phyloP scores from a whole-genome alignment of 2,888 invertebrate genomes.

The Dromius quadrimaculatus region DNA sequence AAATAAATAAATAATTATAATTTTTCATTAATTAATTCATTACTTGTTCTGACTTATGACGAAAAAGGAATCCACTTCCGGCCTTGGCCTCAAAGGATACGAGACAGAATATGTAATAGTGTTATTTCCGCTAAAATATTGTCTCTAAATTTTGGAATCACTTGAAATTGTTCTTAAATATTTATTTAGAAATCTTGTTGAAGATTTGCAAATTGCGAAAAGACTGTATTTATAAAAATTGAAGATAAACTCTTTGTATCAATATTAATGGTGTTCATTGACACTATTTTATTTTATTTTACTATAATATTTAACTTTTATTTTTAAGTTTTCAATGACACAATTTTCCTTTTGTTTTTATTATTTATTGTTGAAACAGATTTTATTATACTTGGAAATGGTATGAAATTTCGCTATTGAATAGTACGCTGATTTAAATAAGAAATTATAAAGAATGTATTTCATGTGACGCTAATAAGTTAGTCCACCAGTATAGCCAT shows the following conservation, averaged over 20 bases:
- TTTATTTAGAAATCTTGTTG: slow-evolving; percentile 24
- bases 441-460: no score
- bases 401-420: no score
- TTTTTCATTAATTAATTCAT: background rate
- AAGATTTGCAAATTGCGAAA: slow-evolving; percentile 10
- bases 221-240: slow-evolving; percentile 6
- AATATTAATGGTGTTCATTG: background rate
- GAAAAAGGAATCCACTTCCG: background rate
- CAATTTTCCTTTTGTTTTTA: no score
- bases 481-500: no score
- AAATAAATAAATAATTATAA: slow-evolving; percentile 52
- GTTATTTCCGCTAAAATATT: slow-evolving; percentile 35
- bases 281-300: background rate
- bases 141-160: background rate
- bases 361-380: no score
- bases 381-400: no score
- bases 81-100: slow-evolving; percentile 10
- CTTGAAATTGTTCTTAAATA: slow-evolving; percentile 9
- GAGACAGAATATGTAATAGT: slow-evolving; percentile 11
- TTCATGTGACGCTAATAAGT: no score
- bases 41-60: background rate
- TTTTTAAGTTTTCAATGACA: no score
- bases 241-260: background rate
- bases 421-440: no score
- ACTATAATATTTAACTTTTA: no score